phyloP scores from a whole-genome alignment of 1,140 invertebrate species.

The Drosophila serrata region DNA sequence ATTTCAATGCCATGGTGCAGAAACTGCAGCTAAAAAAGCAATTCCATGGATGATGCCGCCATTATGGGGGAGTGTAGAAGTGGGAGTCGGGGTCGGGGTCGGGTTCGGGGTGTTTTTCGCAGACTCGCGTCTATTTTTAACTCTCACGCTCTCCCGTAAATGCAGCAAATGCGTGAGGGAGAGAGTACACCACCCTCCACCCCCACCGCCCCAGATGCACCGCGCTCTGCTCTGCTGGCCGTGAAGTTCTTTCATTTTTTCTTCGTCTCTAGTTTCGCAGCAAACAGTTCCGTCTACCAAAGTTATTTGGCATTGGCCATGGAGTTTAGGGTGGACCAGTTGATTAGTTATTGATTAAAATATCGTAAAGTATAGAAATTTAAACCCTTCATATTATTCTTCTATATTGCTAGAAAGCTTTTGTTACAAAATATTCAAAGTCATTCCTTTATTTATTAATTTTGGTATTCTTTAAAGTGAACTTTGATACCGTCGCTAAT shows the following conservation, averaged over 20 bases:
- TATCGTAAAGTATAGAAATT: too few species aligned
- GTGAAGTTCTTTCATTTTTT: slow-evolving; percentile 62
- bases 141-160: slow-evolving; percentile 46
- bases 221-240: slow-evolving; percentile 67
- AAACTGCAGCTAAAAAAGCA: slow-evolving; percentile 38
- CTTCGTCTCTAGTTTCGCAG: slow-evolving; percentile 21
- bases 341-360: too few species aligned
- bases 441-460: neutral
- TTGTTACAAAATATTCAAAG: neutral
- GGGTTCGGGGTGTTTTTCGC: slow-evolving; percentile 15
- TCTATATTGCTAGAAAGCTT: neutral
- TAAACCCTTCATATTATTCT: too few species aligned
- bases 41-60: slow-evolving; percentile 56
- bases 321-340: slow-evolving; percentile 55
- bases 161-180: slow-evolving; percentile 53
- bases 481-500: slow-evolving; percentile 1
- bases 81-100: neutral
- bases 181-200: neutral
- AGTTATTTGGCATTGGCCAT: slow-evolving; percentile 53
- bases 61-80: slow-evolving; percentile 37
- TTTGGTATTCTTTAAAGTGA: neutral
- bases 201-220: slow-evolving; percentile 12
- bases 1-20: slow-evolving; percentile 76
- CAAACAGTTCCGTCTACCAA: slow-evolving; percentile 35
- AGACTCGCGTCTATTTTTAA: slow-evolving; percentile 68